Evolutionary conservation across 1,140 invertebrate species (phyloP).

Genomic region (Nymphalis io): DNA sequence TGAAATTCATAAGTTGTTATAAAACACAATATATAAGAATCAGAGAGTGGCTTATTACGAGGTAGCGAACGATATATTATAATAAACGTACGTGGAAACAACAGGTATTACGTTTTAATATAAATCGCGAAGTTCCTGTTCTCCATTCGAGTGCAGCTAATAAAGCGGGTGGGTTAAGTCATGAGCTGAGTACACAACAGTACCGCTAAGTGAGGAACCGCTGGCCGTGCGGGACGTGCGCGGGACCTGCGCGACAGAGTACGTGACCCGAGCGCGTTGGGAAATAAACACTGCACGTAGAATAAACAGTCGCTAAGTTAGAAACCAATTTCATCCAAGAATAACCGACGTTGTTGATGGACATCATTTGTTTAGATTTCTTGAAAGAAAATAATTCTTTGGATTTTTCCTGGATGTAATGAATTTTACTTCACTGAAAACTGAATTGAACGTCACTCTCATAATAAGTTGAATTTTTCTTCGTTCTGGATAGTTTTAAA

Average conservation of each 20-base stretch:
- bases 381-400: no score
- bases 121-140: slow-evolving; percentile 8
- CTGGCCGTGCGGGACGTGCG: background rate
- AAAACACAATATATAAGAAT: slow-evolving; percentile 2
- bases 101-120: slow-evolving; percentile 17
- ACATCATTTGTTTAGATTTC: background rate
- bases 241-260: background rate
- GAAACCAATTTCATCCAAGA: slow-evolving; percentile 3
- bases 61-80: background rate
- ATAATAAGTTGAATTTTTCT: no score
- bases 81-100: slow-evolving; percentile 8
- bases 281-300: slow-evolving; percentile 5
- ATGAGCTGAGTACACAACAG: slow-evolving; percentile 15
- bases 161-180: slow-evolving; percentile 2
- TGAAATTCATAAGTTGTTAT: background rate
- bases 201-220: slow-evolving; percentile 2
- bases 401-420: no score
- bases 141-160: slow-evolving; percentile 22
- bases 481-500: no score
- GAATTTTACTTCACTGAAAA: no score
- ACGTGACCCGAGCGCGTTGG: slow-evolving; percentile 5
- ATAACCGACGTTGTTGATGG: background rate
- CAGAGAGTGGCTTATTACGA: background rate
- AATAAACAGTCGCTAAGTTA: background rate
- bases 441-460: no score